Percentiles rank a stretch among this genome's conserved stretches.
These are phyloP conservation scores for Epizoanthus rinbou DNA, from an alignment of 92 coral and sea anemone species.

Conservation along the genomic window DNA sequence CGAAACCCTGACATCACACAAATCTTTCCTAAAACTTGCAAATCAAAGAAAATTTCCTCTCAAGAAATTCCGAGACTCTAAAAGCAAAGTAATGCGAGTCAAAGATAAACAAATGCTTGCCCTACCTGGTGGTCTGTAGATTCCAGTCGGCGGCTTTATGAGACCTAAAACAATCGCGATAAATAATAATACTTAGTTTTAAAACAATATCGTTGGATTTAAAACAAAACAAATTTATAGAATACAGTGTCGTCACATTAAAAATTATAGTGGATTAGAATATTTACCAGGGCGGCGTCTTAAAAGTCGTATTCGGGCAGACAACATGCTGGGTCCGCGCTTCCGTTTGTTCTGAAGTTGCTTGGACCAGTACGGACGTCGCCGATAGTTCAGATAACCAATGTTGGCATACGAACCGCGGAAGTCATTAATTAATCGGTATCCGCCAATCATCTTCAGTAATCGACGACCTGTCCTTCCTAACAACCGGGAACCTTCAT, in stretches of 20 bases:
- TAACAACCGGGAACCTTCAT: conserved; percentile 2
- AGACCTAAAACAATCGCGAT: background rate
- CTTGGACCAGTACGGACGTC: conserved; percentile 40
- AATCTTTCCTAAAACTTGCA: no score
- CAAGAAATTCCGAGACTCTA: no score
- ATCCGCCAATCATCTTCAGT: conserved; percentile 32
- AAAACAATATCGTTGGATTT: no score
- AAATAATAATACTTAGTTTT: no score
- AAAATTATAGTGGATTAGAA: no score
- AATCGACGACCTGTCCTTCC: conserved; percentile 23
- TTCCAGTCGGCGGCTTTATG: background rate
- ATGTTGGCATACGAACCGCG: conserved; percentile 33
- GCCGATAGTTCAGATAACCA: conserved; percentile 11
- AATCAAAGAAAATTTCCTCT: no score
- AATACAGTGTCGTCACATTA: no score
- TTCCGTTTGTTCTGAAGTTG: conserved; percentile 29
- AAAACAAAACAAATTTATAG: background rate
- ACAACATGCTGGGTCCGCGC: conserved; percentile 40
- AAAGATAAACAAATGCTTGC: background rate
- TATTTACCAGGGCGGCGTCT: conserved; percentile 16
- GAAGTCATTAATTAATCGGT: conserved; percentile 18
- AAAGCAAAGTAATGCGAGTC: no score
- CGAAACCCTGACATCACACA: no score
- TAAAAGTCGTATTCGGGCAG: conserved; percentile 27
- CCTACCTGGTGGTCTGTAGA: conserved; percentile 26